phyloP scores from a whole-genome alignment of 2,888 invertebrate genomes.

The Drosophila demipolita region DNA sequence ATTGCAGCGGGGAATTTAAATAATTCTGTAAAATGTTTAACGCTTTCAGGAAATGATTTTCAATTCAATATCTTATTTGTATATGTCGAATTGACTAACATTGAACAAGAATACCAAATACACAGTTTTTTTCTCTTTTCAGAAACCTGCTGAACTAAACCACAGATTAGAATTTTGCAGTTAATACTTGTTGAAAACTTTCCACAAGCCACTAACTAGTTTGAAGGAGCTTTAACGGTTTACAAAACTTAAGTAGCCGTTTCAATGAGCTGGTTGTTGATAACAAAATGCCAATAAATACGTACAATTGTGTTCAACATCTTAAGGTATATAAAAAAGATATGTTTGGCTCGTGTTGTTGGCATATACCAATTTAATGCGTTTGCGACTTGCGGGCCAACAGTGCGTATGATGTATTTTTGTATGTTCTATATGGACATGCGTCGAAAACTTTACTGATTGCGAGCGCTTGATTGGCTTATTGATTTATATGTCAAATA shows the following conservation, averaged over 20 bases:
- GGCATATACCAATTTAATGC: conserved; percentile 56
- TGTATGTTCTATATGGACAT: conserved; percentile 47
- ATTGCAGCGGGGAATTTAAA: conserved; percentile 5
- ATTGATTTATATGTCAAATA: conserved; percentile 63
- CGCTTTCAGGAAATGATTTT: background rate
- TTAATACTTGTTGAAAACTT: background rate
- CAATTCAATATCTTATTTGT: background rate
- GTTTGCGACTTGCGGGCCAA: conserved; percentile 19
- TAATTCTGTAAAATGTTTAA: background rate
- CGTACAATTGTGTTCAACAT: background rate
- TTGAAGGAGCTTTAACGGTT: background rate
- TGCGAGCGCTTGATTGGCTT: conserved; percentile 68
- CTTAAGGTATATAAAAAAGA: conserved; percentile 10
- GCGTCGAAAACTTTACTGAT: conserved; percentile 61
- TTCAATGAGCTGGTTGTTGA: conserved; percentile 1
- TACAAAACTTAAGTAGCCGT: background rate
- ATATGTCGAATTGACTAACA: too few species aligned
- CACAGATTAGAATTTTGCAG: background rate
- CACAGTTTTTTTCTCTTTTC: background rate
- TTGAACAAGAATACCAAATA: background rate
- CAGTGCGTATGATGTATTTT: conserved; percentile 58
- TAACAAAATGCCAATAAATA: conserved; percentile 1
- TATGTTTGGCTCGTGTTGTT: conserved; percentile 38
- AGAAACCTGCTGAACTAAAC: background rate
- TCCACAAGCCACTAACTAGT: background rate